Evolutionary conservation across 2,888 invertebrate genomes (phyloP), one percentile per base, ranked within the genome.

Genomic region (Eucera pruinosa): DNA sequence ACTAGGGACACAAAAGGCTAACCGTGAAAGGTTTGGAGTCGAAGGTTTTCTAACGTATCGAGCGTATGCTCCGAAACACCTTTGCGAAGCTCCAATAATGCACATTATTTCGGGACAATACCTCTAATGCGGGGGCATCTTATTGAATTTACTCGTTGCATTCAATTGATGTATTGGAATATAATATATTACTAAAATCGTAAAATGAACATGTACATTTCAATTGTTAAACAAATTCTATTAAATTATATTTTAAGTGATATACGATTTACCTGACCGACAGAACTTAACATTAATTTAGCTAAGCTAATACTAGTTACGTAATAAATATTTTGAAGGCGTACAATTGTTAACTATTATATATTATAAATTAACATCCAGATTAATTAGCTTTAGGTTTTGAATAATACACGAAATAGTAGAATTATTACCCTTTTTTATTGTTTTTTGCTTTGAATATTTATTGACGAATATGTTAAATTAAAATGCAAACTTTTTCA

Each of bases 291-390:
- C 18, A 50, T 66, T 67, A 50, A 69, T 74, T 71, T 47, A 67
- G 36, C 39, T 11, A 50, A 27, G 20, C 13, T 67, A 45, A 62
- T 61, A 60, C 41, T 4, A 36, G 60, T 82, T 77, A 80, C 68
- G 55, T 80, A 80, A 82, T 47, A 20, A 39, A 64, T 60, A 69
- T 80, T 57, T 54, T 65, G 15, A 25, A 20, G n/a, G 9, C 11
- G 45, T 7, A 20, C 9, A 39, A 39, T 61, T 36, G n/a, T 9
- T 30, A 18, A 33, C 27, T 23, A 36, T 48, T 2, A 3, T 13
- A 43, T 60, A 45, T 64, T 52, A 39, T 5, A 30, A 0, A 39
- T 6, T 2, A 15, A 9, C 33, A 48, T n/a, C n/a, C 0, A 13
- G 20, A 54, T 60, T 41, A 25, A 69, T n/a, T n/a, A n/a, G n/a